phyloP scores from a whole-genome alignment of 1,140 invertebrate species.

The Saccostrea glomerata region DNA sequence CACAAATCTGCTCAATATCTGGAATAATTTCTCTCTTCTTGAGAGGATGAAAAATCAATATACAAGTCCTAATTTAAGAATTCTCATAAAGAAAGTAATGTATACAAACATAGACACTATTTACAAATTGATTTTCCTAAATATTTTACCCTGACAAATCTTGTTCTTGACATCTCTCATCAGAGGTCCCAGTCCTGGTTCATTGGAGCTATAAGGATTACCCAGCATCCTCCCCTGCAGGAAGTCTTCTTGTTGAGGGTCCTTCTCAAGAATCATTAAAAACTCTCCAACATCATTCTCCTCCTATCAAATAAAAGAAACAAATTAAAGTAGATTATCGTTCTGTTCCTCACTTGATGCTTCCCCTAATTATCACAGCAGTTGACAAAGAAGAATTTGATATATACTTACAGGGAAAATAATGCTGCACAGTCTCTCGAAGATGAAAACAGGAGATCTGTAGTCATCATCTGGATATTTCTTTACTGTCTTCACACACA shows the following conservation, averaged over 20 bases:
- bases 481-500: slow-evolving; percentile 97
- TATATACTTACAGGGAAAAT: slow-evolving; percentile 88
- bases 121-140: not conserved
- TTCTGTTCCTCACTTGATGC: too few species aligned
- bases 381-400: too few species aligned
- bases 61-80: too few species aligned
- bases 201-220: slow-evolving; percentile 96
- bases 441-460: slow-evolving; percentile 95
- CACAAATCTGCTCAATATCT: too few species aligned
- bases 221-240: slow-evolving; percentile 97
- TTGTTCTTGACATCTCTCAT: slow-evolving; percentile 99
- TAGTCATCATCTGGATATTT: slow-evolving; percentile 95
- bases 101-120: too few species aligned
- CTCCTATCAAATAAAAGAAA: slow-evolving; percentile 81
- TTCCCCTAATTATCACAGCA: too few species aligned
- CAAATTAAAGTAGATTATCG: too few species aligned
- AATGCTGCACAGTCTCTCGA: slow-evolving; percentile 97
- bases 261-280: slow-evolving; percentile 97
- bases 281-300: slow-evolving; percentile 98
- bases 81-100: too few species aligned
- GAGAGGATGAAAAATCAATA: too few species aligned
- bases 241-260: slow-evolving; percentile 99
- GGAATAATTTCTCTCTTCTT: too few species aligned
- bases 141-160: slow-evolving; percentile 76
- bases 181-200: slow-evolving; percentile 94